These are phyloP conservation scores for Pectinophora gossypiella DNA, from an alignment of 1,140 invertebrate species.

Conservation along the genomic window DNA sequence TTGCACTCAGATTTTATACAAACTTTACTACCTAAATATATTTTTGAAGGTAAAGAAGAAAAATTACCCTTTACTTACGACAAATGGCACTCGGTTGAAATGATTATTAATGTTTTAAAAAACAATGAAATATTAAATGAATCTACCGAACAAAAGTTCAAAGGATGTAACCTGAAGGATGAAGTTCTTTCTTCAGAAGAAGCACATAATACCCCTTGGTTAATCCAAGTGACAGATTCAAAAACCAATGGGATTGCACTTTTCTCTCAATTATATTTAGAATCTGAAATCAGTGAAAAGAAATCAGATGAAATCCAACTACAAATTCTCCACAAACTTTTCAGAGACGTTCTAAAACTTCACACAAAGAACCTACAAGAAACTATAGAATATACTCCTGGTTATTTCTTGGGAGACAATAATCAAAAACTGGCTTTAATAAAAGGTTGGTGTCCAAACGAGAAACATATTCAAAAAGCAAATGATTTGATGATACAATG, in stretches of 20 bases:
- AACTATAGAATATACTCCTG: not conserved
- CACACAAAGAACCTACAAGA: not conserved
- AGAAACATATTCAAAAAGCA: not conserved
- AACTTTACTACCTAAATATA: not conserved
- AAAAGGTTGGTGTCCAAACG: not conserved
- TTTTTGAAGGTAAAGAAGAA: no score
- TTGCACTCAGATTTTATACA: not conserved
- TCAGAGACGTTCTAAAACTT: not conserved
- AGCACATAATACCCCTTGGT: not conserved
- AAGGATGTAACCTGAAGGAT: not conserved
- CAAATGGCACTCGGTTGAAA: no score
- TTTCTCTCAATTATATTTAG: not conserved
- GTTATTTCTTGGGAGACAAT: not conserved
- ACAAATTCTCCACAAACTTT: no score
- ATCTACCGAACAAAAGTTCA: no score
- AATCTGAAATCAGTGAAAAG: not conserved
- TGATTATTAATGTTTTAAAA: no score
- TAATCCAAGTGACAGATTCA: not conserved
- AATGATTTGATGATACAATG: not conserved
- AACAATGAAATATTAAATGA: no score
- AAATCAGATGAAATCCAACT: not conserved
- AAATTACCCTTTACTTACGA: no score
- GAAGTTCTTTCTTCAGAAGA: not conserved
- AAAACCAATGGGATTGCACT: not conserved
- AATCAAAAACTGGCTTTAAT: not conserved